Evolutionary conservation across 1,140 invertebrate species (phyloP), one percentile per base, ranked within the genome.

Genomic region (Bilobella aurantiaca): DNA sequence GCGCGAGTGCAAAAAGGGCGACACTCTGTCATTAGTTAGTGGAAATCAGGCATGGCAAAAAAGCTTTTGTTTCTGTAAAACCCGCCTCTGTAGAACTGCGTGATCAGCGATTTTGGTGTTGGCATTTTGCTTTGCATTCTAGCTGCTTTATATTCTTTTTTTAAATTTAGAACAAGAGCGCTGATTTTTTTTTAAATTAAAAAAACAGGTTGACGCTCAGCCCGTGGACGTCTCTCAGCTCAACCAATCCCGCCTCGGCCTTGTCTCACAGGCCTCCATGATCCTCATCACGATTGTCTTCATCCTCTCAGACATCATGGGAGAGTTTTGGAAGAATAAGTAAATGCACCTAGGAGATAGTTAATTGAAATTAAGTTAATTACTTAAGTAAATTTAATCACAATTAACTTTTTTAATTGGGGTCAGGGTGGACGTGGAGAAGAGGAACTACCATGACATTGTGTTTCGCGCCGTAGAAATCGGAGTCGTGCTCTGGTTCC

Each of bases 401-500:
- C 3, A 18, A 62, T 16, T 53, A 18, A 46, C 5, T 57, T 34
- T 46, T 62, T 8, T 18, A 5, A 31, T 29, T 59, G 5, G 5
- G 77, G 76, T 1, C 72, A 92, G 89, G 75, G 88, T 95, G 58
- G 90, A 90, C 31, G 82, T 95, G 8, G 83, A 89, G 64, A 91
- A 88, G 23, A 85, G 91, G 70, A 96, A 95, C 79, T 90, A 87
- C 83, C 89, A 94, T 78, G 90, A 93, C 78, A 82, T 96, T 67
- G 84, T 93, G 64, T 95, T 95, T 77, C 86, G 90, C 25, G 82
- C 93, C 47, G 88, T 90, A 58, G 93, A 96, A 82, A 88, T 95
- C 70, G 92, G 91, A n/a, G 90, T 94, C 58, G 89, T 88, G 65
- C 76, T 96, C 68, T 96, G 93, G 92, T 95, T 95, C 79, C 92